phyloP scores from a whole-genome alignment of 2,888 invertebrate species.

The Agrenia bidenticulata region DNA sequence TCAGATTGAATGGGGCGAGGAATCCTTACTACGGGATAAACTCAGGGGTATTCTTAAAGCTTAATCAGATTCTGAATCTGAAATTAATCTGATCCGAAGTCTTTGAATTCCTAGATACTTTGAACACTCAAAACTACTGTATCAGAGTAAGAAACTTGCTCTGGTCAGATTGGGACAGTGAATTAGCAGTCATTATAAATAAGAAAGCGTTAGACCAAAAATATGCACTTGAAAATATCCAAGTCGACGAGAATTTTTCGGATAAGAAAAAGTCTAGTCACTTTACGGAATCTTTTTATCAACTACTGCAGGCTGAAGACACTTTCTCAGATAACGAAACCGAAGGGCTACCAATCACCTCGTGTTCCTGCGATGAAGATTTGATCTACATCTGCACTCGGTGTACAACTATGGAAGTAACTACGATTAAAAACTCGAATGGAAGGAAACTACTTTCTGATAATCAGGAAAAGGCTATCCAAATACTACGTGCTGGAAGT shows the following conservation, averaged over 20 bases:
- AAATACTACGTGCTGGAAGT: neutral
- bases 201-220: no score
- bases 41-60: neutral
- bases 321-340: neutral
- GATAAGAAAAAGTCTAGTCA: neutral
- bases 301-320: neutral
- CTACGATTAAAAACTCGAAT: neutral
- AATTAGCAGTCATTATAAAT: neutral
- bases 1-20: slow-evolving; percentile 12
- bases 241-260: no score
- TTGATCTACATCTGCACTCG: neutral
- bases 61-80: no score
- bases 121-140: slow-evolving; percentile 16
- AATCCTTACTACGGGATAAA: neutral
- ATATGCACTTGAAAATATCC: no score
- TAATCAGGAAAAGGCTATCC: neutral
- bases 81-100: no score
- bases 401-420: neutral
- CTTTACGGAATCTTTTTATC: neutral
- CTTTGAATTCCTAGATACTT: no score
- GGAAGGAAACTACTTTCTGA: neutral
- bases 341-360: neutral
- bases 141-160: slow-evolving; percentile 6
- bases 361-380: neutral
- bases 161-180: slow-evolving; percentile 24